These are phyloP conservation scores for Helicolenus hilgendorfi DNA, from an alignment of 2,797 vertebrate species.

Conservation along the genomic window DNA sequence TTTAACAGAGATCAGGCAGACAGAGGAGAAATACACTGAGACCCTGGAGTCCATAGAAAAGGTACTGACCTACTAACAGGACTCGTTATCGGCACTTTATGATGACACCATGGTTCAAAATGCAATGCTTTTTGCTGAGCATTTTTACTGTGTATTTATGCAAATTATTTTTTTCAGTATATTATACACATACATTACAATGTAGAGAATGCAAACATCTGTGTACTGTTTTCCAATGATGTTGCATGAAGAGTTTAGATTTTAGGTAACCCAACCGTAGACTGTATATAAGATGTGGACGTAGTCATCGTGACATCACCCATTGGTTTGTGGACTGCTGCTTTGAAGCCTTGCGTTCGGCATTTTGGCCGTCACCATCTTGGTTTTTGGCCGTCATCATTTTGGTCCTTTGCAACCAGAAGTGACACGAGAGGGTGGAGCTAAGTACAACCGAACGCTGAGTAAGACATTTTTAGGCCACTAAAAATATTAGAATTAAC, in stretches of 20 bases:
- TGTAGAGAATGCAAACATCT: background rate
- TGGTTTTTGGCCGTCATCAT: no score
- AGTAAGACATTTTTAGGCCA: no score
- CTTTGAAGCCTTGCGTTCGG: fast-evolving
- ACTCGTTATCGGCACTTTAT: background rate
- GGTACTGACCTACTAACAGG: constrained; percentile 76
- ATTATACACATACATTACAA: background rate
- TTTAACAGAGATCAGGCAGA: constrained; percentile 97
- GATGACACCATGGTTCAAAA: background rate
- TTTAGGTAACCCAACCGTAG: background rate
- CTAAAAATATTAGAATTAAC: no score
- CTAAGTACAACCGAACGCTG: no score
- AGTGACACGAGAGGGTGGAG: no score
- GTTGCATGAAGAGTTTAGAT: background rate
- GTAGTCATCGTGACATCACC: fast-evolving
- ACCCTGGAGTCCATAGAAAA: constrained; percentile 98
- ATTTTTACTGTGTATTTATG: background rate
- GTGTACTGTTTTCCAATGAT: background rate
- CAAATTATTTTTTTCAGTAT: background rate
- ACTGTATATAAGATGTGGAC: no score
- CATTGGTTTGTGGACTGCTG: no score
- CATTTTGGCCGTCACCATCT: no score
- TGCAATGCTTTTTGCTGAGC: background rate
- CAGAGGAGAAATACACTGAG: constrained; percentile 98
- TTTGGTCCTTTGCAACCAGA: no score